These are phyloP conservation scores for Sinocyclocheilus maitianheensis DNA, from an alignment of 2,113 vertebrate genomes.

Conservation along the genomic window DNA sequence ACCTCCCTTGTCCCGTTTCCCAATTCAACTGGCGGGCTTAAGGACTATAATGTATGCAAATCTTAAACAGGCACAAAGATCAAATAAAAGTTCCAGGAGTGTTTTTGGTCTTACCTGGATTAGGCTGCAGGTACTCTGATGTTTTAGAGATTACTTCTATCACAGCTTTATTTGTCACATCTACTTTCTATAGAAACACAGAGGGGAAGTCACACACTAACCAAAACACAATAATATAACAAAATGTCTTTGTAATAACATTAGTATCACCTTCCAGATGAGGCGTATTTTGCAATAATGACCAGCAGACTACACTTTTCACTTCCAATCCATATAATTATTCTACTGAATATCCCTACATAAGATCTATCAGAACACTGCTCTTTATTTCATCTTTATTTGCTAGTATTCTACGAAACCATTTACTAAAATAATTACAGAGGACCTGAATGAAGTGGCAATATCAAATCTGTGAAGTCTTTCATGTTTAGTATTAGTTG, in stretches of 20 bases:
- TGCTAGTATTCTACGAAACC: too few relatives aligned
- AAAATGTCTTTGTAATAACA: neutral
- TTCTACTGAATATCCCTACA: neutral
- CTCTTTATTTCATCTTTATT: neutral
- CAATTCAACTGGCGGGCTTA: too few relatives aligned
- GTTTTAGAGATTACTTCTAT: conserved; percentile 93
- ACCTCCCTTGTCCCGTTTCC: too few relatives aligned
- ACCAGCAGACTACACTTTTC: neutral
- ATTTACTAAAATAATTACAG: neutral
- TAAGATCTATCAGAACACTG: neutral
- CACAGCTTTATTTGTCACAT: conserved; percentile 95
- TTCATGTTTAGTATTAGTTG: too few relatives aligned
- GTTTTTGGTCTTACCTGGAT: conserved; percentile 83
- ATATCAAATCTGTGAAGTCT: neutral
- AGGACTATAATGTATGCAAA: neutral
- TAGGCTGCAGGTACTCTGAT: conserved; percentile 96
- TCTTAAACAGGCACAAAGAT: neutral
- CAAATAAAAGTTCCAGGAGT: neutral
- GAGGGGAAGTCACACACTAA: conserved; percentile 20
- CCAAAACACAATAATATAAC: neutral
- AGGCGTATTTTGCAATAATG: neutral
- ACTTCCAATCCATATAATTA: neutral
- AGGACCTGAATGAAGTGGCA: neutral
- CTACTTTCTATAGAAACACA: conserved; percentile 86
- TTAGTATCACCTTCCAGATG: neutral